Percentiles rank a stretch among this genome's conserved stretches.
Evolutionary conservation across 2,113 vertebrate species (phyloP).

Genomic region (Pseudonaja textilis): DNA sequence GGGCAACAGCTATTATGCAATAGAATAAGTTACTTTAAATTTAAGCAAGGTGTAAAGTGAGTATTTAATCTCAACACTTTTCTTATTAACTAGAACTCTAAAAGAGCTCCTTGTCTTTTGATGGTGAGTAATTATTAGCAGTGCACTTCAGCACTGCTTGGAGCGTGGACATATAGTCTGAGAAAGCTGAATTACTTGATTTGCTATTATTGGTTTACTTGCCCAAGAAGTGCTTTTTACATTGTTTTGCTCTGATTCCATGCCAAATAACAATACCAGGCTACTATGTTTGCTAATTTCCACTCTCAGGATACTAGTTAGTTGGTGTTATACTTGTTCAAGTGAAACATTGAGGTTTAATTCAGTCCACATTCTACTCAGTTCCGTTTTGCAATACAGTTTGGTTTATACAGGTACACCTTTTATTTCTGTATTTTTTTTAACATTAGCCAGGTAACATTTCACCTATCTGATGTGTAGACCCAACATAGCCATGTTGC

Average conservation of each 20-base stretch:
- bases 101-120: constrained; percentile 2
- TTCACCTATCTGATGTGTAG: not conserved
- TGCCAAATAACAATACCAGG: not conserved
- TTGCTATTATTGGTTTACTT: constrained; percentile 11
- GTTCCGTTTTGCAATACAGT: not conserved
- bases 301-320: not conserved
- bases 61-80: constrained; percentile 19
- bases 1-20: not conserved
- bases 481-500: not conserved
- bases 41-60: not conserved
- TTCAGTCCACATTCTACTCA: not conserved
- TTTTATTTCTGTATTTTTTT: not conserved
- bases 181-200: not conserved
- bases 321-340: not conserved
- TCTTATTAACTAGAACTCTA: not conserved
- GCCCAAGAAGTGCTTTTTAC: constrained; percentile 18
- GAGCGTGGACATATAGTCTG: not conserved
- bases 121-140: constrained; percentile 9
- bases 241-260: not conserved
- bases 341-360: not conserved
- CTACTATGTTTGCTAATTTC: not conserved
- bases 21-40: constrained; percentile 6
- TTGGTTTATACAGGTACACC: not conserved
- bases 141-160: not conserved
- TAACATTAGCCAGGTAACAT: not conserved